These are phyloP conservation scores for Microctonus brassicae DNA, from an alignment of 2,888 invertebrate genomes.

Conservation along the genomic window DNA sequence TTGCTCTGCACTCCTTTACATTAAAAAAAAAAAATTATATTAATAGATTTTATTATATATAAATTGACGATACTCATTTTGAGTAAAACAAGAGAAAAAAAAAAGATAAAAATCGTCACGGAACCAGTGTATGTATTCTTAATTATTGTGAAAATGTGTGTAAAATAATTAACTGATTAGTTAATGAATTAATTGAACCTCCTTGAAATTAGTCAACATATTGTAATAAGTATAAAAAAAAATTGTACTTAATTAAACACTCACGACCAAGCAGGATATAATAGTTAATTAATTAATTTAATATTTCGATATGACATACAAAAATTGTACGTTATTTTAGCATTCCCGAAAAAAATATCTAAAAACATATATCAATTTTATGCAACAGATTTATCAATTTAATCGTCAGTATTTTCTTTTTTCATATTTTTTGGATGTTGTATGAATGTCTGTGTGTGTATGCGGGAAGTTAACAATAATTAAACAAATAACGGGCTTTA, in stretches of 20 bases:
- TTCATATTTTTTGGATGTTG: slow-evolving; percentile 16
- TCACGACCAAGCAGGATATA: slow-evolving; percentile 39
- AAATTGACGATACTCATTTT: neutral
- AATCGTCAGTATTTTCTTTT: neutral
- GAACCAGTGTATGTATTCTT: neutral
- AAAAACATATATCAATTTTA: slow-evolving; percentile 22
- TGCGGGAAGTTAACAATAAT: neutral
- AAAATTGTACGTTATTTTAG: slow-evolving; percentile 3
- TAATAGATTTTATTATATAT: neutral
- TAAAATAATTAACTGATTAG: neutral
- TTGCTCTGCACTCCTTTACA: slow-evolving; percentile 3
- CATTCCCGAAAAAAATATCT: neutral
- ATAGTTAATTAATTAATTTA: neutral
- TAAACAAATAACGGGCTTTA: neutral
- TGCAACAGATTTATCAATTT: neutral
- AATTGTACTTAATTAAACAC: slow-evolving; percentile 16
- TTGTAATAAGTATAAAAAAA: neutral
- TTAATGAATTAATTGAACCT: neutral
- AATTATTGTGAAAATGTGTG: neutral
- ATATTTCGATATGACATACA: neutral
- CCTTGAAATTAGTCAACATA: neutral
- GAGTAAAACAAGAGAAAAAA: neutral
- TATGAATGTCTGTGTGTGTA: slow-evolving; percentile 17
- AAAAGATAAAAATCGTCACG: neutral
- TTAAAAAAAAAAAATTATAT: neutral